These are phyloP conservation scores for Clupea harengus DNA, from an alignment of 2,113 vertebrate genomes.

Conservation along the genomic window DNA sequence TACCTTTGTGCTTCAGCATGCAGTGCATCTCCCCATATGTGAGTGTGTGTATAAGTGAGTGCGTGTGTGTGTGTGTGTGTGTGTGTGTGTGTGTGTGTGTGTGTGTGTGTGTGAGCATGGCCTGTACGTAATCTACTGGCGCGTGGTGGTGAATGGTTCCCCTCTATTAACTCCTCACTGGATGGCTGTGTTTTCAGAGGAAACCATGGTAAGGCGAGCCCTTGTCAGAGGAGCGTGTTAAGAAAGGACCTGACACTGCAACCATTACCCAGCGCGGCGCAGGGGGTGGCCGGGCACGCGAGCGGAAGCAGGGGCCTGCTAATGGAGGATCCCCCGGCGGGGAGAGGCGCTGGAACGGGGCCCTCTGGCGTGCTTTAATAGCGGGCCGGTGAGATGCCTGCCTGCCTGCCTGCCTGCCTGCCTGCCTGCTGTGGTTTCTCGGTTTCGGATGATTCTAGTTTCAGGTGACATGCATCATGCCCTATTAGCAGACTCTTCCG, in stretches of 20 bases:
- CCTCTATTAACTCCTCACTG: slow-evolving; percentile 3
- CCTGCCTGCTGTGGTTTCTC: slow-evolving; percentile 77
- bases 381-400: slow-evolving; percentile 69
- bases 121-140: not conserved
- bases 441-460: slow-evolving; percentile 81
- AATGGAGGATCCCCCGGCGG: slow-evolving; percentile 58
- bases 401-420: slow-evolving; percentile 69
- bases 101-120: slow-evolving; percentile 21
- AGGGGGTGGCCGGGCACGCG: slow-evolving; percentile 56
- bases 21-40: not conserved
- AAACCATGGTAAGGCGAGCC: slow-evolving; percentile 63
- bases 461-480: slow-evolving; percentile 83
- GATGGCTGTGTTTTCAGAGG: slow-evolving; percentile 14
- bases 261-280: slow-evolving; percentile 58
- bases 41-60: not conserved
- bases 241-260: slow-evolving; percentile 60
- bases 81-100: slow-evolving; percentile 24
- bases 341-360: slow-evolving; percentile 52
- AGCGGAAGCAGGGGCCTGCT: slow-evolving; percentile 63
- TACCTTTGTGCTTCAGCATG: too few species aligned
- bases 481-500: slow-evolving; percentile 84
- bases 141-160: slow-evolving; percentile 1
- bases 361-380: slow-evolving; percentile 65
- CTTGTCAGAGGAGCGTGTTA: slow-evolving; percentile 61
- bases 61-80: slow-evolving; percentile 1